These are phyloP conservation scores for Ascaphus truei DNA, from an alignment of 2,113 vertebrate genomes.

Conservation along the genomic window DNA sequence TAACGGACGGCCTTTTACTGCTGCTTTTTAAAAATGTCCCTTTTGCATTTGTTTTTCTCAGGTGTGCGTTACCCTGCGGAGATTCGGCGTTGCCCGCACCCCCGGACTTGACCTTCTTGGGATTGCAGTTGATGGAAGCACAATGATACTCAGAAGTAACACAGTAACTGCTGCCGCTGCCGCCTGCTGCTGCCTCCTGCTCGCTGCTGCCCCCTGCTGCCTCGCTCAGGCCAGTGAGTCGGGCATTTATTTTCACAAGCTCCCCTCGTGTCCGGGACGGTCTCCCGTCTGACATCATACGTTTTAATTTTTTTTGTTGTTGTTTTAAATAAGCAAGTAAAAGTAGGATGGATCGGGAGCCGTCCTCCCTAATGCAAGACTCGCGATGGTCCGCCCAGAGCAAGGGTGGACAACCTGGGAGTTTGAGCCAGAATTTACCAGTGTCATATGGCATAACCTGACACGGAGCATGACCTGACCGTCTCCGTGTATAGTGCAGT, in stretches of 20 bases:
- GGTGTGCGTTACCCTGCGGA: not conserved
- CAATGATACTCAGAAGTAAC: not conserved
- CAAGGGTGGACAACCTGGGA: not conserved
- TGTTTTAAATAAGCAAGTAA: no score
- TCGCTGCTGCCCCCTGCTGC: not conserved
- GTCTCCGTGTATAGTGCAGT: no score
- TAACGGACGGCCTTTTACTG: no score
- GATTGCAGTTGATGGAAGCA: conserved; percentile 11
- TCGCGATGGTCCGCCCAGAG: not conserved
- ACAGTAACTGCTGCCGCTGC: not conserved
- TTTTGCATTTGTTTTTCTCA: not conserved
- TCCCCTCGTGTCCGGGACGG: no score
- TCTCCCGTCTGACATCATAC: no score
- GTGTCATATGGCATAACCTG: no score
- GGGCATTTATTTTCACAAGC: no score
- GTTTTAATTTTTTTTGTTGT: no score
- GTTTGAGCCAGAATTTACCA: no score
- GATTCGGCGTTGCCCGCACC: not conserved
- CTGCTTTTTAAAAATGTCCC: not conserved
- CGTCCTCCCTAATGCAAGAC: not conserved
- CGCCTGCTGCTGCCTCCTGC: not conserved
- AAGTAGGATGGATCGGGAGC: no score
- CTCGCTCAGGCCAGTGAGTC: conserved; percentile 3
- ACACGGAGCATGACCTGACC: no score
- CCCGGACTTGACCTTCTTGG: no score